Evolutionary conservation across 2,888 invertebrate genomes (phyloP).

Genomic region (Diarsia rubi): DNA sequence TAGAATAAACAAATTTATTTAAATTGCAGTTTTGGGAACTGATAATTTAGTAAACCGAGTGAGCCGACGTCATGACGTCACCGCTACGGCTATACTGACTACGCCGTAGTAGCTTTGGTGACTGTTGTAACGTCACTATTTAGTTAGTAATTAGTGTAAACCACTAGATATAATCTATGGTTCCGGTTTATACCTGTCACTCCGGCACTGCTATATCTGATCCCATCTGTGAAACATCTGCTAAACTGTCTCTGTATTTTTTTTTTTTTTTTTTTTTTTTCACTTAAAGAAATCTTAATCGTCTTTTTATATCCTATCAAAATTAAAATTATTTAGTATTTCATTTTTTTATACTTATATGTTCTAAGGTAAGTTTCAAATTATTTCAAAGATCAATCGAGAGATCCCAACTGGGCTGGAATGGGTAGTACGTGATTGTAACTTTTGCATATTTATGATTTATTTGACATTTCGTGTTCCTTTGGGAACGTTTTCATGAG

Average conservation of each 20-base stretch:
- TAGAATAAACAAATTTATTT: background rate
- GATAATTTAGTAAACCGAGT: too few species aligned
- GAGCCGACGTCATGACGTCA: constrained; percentile 1
- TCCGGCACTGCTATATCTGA: too few species aligned
- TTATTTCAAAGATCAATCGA: too few species aligned
- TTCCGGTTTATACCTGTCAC: too few species aligned
- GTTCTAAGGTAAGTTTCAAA: background rate
- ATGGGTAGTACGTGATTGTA: background rate
- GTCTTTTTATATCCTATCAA: background rate
- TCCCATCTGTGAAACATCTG: too few species aligned
- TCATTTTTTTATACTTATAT: background rate
- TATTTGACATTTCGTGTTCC: constrained; percentile 10
- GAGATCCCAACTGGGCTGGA: background rate
- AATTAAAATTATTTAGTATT: background rate
- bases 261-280: too few species aligned
- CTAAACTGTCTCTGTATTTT: too few species aligned
- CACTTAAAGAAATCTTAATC: too few species aligned
- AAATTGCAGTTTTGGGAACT: background rate
- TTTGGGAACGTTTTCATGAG: constrained; percentile 4
- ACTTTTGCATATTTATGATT: constrained; percentile 23
- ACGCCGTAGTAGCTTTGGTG: constrained; percentile 1
- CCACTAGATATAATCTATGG: too few species aligned
- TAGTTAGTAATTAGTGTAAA: too few species aligned
- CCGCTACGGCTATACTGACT: background rate
- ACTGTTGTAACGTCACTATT: background rate